Evolutionary conservation across 2,888 invertebrate genomes (phyloP), one percentile per base, ranked within the genome.

Genomic region (Oegoconia quadripuncta): DNA sequence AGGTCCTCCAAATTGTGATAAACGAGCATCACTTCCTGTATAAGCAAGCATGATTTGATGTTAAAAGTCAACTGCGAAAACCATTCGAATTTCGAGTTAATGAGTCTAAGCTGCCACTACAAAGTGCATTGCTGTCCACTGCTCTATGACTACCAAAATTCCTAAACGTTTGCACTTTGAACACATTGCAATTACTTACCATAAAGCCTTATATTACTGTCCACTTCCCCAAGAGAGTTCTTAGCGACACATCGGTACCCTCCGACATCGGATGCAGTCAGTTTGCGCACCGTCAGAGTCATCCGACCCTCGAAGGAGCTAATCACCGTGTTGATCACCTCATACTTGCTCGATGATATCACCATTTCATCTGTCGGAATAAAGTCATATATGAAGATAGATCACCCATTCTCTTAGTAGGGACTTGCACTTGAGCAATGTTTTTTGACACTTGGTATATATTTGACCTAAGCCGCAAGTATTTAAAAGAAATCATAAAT

Each of bases 161-260:
- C 6, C 2, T 22, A 22, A 22, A 22, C n/a, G n/a, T 25, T 25
- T 25, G 3, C n/a, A 3, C 25, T 3, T 25, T 25, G 25, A 25
- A n/a, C 5, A n/a, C 25, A 25, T 3, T n/a, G 5, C 7, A 18
- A 13, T 12, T 9, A 33, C 91, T 91, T 77, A 96, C 97, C 95
- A 73, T 96, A 96, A 35, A 97, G 87, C 50, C 95, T 90, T 61
- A 97, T 95, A 64, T 92, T 93, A 78, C 95, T 95, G 69, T 96
- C 96, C 13, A 95, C 95, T 74, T 95, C 96, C 1, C 96, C 96
- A 2, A 96, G 88, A 0, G 94, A 94, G 77, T 95, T 95, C 74
- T 95, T 95, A 18, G 96, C 95, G 42, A 95, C 93, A 70, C 97
- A 97, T 35, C 92, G 88, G 80, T 96, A 97, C 1, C 93, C 93